A percentile compares a stretch with the other conserved stretches of the same genome.
These are phyloP conservation scores for Larimichthys polyactis DNA, from an alignment of 2,113 vertebrate genomes.

Conservation along the genomic window DNA sequence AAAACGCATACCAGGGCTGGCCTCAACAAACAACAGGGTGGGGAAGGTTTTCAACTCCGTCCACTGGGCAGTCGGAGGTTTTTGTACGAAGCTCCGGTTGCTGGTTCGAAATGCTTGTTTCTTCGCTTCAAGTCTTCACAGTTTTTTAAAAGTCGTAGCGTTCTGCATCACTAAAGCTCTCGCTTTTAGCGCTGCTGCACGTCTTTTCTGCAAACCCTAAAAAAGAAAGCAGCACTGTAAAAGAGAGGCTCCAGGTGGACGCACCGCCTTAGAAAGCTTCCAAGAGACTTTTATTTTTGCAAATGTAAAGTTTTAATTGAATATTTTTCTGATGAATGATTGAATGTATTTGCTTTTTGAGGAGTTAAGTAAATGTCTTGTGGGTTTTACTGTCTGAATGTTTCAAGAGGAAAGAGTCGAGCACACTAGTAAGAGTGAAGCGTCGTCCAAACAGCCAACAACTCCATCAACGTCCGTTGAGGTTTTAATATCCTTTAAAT, in stretches of 20 bases:
- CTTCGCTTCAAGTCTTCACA: slow-evolving; percentile 46
- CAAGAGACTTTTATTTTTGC: slow-evolving; percentile 74
- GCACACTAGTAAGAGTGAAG: not conserved
- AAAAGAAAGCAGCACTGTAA: slow-evolving; percentile 6
- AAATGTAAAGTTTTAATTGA: slow-evolving; percentile 59
- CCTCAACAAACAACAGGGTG: slow-evolving; percentile 44
- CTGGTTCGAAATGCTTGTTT: slow-evolving; percentile 13
- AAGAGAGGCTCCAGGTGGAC: slow-evolving; percentile 34
- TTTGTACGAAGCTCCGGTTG: not conserved
- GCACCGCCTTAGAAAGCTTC: slow-evolving; percentile 61
- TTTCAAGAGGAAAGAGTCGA: slow-evolving; percentile 32
- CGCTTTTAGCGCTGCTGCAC: slow-evolving; percentile 18
- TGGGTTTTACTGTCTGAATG: slow-evolving; percentile 59
- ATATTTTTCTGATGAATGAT: slow-evolving; percentile 69
- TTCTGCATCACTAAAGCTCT: slow-evolving; percentile 33
- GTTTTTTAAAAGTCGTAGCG: slow-evolving; percentile 40
- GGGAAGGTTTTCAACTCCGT: slow-evolving; percentile 25
- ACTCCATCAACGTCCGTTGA: not conserved
- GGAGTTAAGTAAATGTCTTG: slow-evolving; percentile 21
- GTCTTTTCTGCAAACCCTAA: not conserved
- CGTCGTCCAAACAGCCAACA: not conserved
- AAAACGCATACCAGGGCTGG: slow-evolving; percentile 70
- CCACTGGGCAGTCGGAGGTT: slow-evolving; percentile 10
- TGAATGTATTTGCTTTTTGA: slow-evolving; percentile 74
- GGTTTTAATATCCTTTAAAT: not conserved